Evolutionary conservation across 2,797 vertebrate species (phyloP).

Genomic region (Anniella stebbinsi): DNA sequence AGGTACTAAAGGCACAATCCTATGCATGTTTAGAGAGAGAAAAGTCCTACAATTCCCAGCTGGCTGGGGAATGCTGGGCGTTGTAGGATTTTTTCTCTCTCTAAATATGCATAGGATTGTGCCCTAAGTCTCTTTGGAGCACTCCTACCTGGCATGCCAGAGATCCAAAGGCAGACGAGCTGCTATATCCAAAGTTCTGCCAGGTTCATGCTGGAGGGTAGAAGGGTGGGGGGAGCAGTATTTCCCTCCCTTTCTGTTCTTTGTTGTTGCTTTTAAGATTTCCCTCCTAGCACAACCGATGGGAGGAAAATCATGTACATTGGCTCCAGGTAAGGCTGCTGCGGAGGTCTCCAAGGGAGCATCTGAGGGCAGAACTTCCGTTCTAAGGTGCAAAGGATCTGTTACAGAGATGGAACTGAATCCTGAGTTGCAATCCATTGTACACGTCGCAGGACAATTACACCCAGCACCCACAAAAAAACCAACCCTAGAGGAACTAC

Average conservation of each 20-base stretch:
- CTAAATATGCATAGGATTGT: too few relatives aligned
- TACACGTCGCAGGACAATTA: not conserved
- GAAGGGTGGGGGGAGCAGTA: too few relatives aligned
- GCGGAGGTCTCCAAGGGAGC: too few relatives aligned
- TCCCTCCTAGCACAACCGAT: not conserved
- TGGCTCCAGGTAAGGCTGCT: too few relatives aligned
- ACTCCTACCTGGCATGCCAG: too few relatives aligned
- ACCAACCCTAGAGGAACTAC: not conserved
- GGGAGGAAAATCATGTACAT: not conserved
- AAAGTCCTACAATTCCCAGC: not conserved
- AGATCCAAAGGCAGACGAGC: too few relatives aligned
- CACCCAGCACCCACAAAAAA: not conserved
- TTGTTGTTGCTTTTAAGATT: not conserved
- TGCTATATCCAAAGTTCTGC: too few relatives aligned
- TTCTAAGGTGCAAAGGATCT: not conserved
- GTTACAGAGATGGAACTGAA: not conserved
- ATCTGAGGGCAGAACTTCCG: not conserved
- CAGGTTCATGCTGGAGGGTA: too few relatives aligned
- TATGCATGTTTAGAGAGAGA: not conserved
- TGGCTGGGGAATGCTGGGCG: too few relatives aligned
- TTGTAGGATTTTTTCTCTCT: too few relatives aligned
- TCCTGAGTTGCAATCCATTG: not conserved
- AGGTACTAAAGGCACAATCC: not conserved
- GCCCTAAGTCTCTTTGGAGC: too few relatives aligned
- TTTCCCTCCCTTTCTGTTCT: not conserved